Conservation (phyloP, 2,888 invertebrate genomes). For the Diabrotica balteata region DNA sequence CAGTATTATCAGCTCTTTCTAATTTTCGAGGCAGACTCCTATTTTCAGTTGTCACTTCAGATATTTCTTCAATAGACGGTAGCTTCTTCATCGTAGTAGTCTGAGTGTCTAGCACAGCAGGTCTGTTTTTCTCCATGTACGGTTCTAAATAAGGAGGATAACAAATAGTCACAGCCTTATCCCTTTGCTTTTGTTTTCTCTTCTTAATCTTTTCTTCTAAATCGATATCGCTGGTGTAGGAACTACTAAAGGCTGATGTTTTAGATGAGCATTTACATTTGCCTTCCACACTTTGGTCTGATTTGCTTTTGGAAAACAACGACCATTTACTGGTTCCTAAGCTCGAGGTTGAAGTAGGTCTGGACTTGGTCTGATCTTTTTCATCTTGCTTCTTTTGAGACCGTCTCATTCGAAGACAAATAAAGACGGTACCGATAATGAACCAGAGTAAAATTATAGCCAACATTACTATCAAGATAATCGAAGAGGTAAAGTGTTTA, state of each 20-base stretch:
- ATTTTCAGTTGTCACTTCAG: constrained; percentile 39
- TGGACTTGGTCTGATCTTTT: background rate
- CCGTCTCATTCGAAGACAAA: constrained; percentile 52
- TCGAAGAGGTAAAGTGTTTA: constrained; percentile 36
- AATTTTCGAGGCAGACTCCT: constrained; percentile 22
- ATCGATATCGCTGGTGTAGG: constrained; percentile 25
- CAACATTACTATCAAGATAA: constrained; percentile 49
- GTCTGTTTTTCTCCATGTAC: constrained; percentile 24
- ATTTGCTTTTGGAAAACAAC: constrained; percentile 24
- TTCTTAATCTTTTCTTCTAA: constrained; percentile 16
- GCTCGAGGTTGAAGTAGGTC: constrained; percentile 15
- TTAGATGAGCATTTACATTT: constrained; percentile 16
- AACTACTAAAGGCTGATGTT: constrained; percentile 19
- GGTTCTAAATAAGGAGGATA: constrained; percentile 22
- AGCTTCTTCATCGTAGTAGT: constrained; percentile 42
- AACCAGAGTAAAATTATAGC: constrained; percentile 57
- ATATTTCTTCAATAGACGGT: constrained; percentile 46
- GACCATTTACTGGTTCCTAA: constrained; percentile 30
- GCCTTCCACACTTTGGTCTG: constrained; percentile 9
- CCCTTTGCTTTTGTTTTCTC: constrained; percentile 12
- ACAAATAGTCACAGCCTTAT: constrained; percentile 26
- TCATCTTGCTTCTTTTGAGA: constrained; percentile 14
- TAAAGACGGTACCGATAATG: constrained; percentile 53
- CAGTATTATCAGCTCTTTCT: background rate
- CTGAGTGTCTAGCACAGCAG: constrained; percentile 44